phyloP scores from a whole-genome alignment of 2,888 invertebrate genomes.

The Cyrtodaria siliqua region DNA sequence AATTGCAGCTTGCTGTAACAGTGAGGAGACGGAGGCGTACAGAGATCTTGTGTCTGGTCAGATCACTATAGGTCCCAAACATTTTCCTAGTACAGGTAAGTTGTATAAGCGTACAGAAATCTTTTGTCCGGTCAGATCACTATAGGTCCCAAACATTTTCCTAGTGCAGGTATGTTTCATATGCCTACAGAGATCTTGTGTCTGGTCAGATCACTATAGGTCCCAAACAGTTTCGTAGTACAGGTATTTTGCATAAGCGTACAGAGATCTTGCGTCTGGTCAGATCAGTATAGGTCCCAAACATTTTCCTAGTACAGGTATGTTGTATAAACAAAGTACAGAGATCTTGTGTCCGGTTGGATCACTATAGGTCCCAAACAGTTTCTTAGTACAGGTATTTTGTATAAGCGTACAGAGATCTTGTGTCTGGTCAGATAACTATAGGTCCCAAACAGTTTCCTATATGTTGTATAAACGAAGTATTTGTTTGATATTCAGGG shows the following conservation, averaged over 20 bases:
- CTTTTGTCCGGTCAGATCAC: background rate
- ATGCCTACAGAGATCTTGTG: background rate
- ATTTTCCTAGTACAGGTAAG: background rate
- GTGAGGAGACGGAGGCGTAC: background rate
- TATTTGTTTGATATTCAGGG: too few relatives aligned
- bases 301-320: too few relatives aligned
- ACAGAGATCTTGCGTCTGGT: background rate
- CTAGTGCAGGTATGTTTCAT: background rate
- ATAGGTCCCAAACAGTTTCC: background rate
- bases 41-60: background rate
- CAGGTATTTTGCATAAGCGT: background rate
- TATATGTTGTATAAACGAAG: too few relatives aligned
- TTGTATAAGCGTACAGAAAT: background rate
- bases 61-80: background rate
- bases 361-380: background rate
- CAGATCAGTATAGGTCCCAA: background rate
- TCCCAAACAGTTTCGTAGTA: background rate
- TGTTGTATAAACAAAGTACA: too few relatives aligned
- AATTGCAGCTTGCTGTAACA: background rate
- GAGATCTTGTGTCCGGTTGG: background rate
- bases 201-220: background rate
- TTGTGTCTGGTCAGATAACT: background rate
- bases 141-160: background rate
- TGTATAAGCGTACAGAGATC: background rate
- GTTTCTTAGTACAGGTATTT: background rate